Evolutionary conservation across 2,888 invertebrate genomes (phyloP).

Genomic region (Teleogryllus oceanicus): DNA sequence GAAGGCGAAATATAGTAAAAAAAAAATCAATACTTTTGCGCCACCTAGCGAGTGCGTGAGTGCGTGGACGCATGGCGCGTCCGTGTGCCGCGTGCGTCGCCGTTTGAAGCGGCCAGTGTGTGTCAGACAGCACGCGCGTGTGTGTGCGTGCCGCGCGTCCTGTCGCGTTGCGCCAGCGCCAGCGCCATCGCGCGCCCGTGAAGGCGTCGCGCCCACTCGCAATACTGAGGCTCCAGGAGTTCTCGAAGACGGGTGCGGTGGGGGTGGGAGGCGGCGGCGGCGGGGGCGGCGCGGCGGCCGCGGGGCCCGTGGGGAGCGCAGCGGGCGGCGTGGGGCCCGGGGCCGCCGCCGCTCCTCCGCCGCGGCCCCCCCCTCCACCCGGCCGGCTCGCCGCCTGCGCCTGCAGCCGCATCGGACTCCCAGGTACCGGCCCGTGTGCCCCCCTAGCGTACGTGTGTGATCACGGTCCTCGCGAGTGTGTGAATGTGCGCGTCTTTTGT

Average conservation of each 20-base stretch:
- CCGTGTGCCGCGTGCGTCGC: no score
- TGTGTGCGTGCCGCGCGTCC: background rate
- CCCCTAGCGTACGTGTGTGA: no score
- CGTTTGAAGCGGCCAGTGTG: background rate
- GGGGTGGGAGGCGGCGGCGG: constrained; percentile 61
- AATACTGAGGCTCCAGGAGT: constrained; percentile 66
- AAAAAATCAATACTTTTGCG: constrained; percentile 18
- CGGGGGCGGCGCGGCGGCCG: constrained; percentile 51
- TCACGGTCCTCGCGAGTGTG: no score
- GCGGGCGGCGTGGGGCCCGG: constrained; percentile 5
- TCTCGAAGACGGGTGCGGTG: constrained; percentile 47
- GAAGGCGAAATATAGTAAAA: background rate
- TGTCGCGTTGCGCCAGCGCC: background rate
- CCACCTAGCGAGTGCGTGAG: background rate
- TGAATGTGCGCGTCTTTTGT: no score
- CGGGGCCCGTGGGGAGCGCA: constrained; percentile 20
- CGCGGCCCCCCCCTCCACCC: background rate
- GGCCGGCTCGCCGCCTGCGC: background rate
- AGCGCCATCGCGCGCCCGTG: background rate
- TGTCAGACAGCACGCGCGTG: background rate
- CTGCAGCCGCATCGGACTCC: background rate
- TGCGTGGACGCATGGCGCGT: background rate
- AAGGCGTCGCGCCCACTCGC: constrained; percentile 23
- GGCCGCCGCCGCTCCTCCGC: background rate
- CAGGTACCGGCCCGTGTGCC: background rate